phyloP scores from a whole-genome alignment of 2,888 invertebrate genomes.

The Podabrus alpinus region DNA sequence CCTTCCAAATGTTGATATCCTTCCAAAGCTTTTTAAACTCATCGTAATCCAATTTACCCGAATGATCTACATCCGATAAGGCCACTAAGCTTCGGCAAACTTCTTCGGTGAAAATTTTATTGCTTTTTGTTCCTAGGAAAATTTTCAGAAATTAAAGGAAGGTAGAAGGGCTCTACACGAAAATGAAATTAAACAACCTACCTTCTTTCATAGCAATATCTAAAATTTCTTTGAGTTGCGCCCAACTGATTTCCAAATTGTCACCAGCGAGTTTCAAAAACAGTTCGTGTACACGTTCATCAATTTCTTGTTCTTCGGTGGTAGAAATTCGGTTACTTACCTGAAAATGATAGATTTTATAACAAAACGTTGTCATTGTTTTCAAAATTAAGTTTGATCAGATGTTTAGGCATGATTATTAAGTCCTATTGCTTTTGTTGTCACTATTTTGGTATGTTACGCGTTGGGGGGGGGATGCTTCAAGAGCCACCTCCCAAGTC shows the following conservation, averaged over 20 bases:
- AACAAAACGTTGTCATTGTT: too few species aligned
- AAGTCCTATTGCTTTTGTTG: too few species aligned
- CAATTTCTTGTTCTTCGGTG: slow-evolving; percentile 58
- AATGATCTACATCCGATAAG: neutral
- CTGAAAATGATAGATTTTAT: too few species aligned
- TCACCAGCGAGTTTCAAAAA: slow-evolving; percentile 87
- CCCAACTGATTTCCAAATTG: slow-evolving; percentile 92
- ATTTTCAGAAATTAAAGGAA: too few species aligned
- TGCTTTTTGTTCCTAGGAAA: neutral
- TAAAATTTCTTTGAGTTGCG: slow-evolving; percentile 88
- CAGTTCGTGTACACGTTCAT: slow-evolving; percentile 70
- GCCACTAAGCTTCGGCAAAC: neutral
- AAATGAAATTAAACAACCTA: slow-evolving; percentile 49
- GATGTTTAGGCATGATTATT: too few species aligned
- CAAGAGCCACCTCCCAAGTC: too few species aligned
- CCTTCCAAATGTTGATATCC: neutral
- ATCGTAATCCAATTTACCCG: neutral
- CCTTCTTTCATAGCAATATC: slow-evolving; percentile 89
- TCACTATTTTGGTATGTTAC: too few species aligned
- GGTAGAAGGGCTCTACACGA: too few species aligned
- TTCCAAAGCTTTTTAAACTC: neutral
- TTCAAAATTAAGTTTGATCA: too few species aligned
- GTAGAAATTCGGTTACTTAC: slow-evolving; percentile 57
- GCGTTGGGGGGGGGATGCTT: too few species aligned
- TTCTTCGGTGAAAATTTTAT: neutral